Percentiles rank a stretch among this genome's conserved stretches.
These are phyloP conservation scores for Drosophila prosaltans DNA, from an alignment of 1,140 invertebrate genomes.

Conservation along the genomic window DNA sequence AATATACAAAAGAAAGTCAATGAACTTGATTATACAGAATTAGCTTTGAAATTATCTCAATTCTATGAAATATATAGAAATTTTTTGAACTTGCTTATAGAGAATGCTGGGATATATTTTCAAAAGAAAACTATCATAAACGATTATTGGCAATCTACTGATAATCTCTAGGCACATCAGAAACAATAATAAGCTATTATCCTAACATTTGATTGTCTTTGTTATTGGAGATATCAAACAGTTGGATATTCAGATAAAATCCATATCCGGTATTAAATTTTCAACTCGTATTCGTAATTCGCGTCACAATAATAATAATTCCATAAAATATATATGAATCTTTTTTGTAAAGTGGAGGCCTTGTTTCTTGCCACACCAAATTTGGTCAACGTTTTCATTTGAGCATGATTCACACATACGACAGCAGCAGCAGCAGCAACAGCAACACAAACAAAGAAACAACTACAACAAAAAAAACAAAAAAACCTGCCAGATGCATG, in stretches of 20 bases:
- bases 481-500: conserved; percentile 8
- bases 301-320: conserved; percentile 1
- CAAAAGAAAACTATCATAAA: too few relatives aligned
- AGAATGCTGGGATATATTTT: too few relatives aligned
- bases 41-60: too few relatives aligned
- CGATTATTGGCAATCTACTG: too few relatives aligned
- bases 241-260: too few relatives aligned
- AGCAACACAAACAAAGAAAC: conserved; percentile 2
- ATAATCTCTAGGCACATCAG: too few relatives aligned
- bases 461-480: conserved; percentile 4
- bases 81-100: too few relatives aligned
- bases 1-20: neutral
- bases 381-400: conserved; percentile 44
- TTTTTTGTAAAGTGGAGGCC: neutral
- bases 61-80: too few relatives aligned
- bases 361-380: conserved; percentile 55
- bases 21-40: neutral
- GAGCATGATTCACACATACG: conserved; percentile 34
- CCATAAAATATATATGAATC: neutral
- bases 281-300: neutral
- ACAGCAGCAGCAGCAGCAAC: neutral
- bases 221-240: too few relatives aligned
- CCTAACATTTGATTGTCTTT: too few relatives aligned
- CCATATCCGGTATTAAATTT: neutral
- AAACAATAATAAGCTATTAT: too few relatives aligned